Conservation (phyloP, 1,140 invertebrate genomes). For the Amyelois transitella region DNA sequence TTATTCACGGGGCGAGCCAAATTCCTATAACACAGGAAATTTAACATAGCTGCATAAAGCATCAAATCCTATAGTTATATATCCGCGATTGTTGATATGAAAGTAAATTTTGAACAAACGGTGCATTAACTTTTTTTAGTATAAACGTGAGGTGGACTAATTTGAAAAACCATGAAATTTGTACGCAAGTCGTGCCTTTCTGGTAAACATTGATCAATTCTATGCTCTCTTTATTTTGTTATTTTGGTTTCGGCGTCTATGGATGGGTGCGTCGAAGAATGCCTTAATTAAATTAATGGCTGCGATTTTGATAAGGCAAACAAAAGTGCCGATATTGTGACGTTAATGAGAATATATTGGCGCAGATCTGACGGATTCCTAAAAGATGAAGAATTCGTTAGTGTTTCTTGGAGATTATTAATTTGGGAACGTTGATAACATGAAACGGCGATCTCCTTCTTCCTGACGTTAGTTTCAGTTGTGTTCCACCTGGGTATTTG, state of each 20-base stretch:
- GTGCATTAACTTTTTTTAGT: too few relatives aligned
- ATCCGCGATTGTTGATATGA: too few relatives aligned
- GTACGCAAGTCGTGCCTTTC: too few relatives aligned
- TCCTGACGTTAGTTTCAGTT: too few relatives aligned
- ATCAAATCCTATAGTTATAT: too few relatives aligned
- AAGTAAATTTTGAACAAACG: too few relatives aligned
- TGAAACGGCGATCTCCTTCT: not conserved
- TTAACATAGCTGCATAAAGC: too few relatives aligned
- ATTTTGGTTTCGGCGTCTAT: not conserved
- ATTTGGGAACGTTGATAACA: not conserved
- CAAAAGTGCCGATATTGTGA: constrained; percentile 42
- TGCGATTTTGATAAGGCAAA: constrained; percentile 40
- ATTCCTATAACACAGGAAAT: too few relatives aligned
- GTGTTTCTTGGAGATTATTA: not conserved
- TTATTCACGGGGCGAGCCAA: too few relatives aligned
- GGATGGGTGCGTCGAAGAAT: constrained; percentile 43
- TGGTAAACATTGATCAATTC: not conserved
- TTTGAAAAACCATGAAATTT: too few relatives aligned
- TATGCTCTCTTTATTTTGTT: not conserved
- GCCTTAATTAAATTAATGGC: constrained; percentile 63
- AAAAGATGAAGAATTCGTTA: not conserved
- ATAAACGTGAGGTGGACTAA: too few relatives aligned
- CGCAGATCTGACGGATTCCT: not conserved
- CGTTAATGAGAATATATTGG: constrained; percentile 52
- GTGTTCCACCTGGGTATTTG: too few relatives aligned